Base-by-base conservation (phyloP, 1,140 invertebrate species). In the Steinernema feltiae region DNA sequence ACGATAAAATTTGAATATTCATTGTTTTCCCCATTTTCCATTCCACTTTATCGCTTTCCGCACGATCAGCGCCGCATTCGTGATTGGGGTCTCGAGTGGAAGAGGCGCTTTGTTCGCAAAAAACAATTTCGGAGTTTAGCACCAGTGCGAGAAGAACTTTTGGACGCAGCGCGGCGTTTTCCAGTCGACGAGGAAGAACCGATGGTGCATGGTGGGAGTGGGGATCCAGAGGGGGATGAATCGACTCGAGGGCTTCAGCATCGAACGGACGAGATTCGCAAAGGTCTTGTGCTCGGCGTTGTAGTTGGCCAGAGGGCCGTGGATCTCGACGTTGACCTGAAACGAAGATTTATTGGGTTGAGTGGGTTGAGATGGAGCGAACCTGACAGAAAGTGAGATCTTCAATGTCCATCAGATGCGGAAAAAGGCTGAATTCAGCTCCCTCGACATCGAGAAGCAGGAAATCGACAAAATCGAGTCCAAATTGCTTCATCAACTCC, bases 401-500 rank as follows among this genome's bases (percentile, higher is more conserved):
- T 3, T 63, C 53, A 15, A 63, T 63, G 12, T 12, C 24, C 53
- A 63, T 63, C 15, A 63, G 24, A 3, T 12, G 53, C 24, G 53
- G 24, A n/a, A 63, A 27, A 7, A 73, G 7, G 3, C 7, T 15
- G 29, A 72, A 73, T 27, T 73, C 72, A 21, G 72, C 72, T n/a
- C 72, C 72, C 71, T 73, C 72, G 15, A 69, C 27, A 27, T 73
- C 72, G 7, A 73, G 27, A 72, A 73, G 48, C 15, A 73, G 72
- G 63, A 73, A 73, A 72, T 73, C 72, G 2, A 73, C 48, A 32
- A 73, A 31, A 72, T 12, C n/a, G 7, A 48, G 30, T 12, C 29
- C 48, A 2, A 73, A 30, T 21, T 27, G 35, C 21, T 71, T 69
- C 72, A 71, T 31, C 48, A 73, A 24, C 12, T 73, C 69, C 2